Evolutionary conservation across 1,140 invertebrate genomes (phyloP), one percentile per base, ranked within the genome.

Genomic region (Drosophila sproati): DNA sequence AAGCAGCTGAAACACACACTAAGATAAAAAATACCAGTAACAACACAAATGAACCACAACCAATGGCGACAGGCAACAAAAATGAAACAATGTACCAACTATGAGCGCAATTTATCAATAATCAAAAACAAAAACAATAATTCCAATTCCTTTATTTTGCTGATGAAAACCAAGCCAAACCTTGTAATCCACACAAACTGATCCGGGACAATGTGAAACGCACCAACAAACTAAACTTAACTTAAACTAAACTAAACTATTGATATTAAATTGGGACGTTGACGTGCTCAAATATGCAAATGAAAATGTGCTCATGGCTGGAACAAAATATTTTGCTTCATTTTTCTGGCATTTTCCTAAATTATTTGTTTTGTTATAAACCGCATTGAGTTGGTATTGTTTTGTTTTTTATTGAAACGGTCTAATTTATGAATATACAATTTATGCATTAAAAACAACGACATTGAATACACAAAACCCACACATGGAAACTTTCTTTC

Each of bases 1-100:
- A 63, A 73, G 60, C 48, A 87, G 56, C 59, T 12, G 56, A 55
- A 61, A 66, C 43, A 69, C 47, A 54, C 59, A 47, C 31, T 59
- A 2, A 55, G 69, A 54, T 62, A 73, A 57, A 73, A 52, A 31
- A 12, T 62, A 52, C 75, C 52, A 77, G 63, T 68, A 41, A 31
- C 35, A 56, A 55, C 50, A 52, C 2, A 48, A 66, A 56, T 12
- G 6, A 59, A 41, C 45, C 31, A 39, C 37, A 59, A 59, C 7
- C 32, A 73, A 73, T 29, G 28, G 31, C 32, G 45, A 5, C 60
- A 62, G n/a, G n/a, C 47, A 69, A 41, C 54, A 43, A 66, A 43
- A 66, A 59, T 35, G 29, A 64, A 54, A 41, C 37, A 56, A 50
- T n/a, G 43, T 4, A 67, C 20, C 56, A 60, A 45, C 55, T 57